These are phyloP conservation scores for Lathamus discolor DNA, from an alignment of 2,113 vertebrate species.

Conservation along the genomic window DNA sequence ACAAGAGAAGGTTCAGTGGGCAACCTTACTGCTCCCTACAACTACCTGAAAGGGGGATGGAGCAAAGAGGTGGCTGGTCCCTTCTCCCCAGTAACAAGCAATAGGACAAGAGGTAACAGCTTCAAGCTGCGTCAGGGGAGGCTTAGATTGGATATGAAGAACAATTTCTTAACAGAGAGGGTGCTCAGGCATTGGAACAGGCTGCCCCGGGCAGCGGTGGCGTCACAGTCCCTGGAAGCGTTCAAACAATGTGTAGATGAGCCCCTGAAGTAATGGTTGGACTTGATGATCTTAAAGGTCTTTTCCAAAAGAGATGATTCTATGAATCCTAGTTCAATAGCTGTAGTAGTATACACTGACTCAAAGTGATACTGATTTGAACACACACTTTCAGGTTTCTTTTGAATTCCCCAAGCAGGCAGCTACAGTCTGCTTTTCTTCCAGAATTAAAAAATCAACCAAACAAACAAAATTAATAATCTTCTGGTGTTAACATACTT, in stretches of 20 bases:
- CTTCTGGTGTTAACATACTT: neutral
- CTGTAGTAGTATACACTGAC: neutral
- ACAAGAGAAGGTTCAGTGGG: neutral
- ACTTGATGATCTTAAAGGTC: neutral
- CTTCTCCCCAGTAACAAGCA: neutral
- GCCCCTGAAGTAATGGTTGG: neutral
- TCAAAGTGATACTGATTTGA: neutral
- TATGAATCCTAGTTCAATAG: neutral
- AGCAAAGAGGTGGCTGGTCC: neutral
- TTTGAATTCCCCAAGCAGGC: neutral
- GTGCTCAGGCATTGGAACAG: neutral
- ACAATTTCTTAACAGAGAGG: neutral
- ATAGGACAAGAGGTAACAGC: neutral
- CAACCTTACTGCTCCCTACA: neutral
- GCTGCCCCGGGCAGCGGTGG: neutral
- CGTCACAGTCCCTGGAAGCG: neutral
- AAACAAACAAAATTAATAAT: neutral
- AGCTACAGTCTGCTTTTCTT: neutral
- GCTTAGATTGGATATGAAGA: neutral
- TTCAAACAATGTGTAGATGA: neutral
- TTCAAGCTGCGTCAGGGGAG: neutral
- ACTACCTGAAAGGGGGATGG: neutral
- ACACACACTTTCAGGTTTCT: neutral
- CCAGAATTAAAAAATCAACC: neutral
- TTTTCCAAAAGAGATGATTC: neutral